Evolutionary conservation across 2,797 vertebrate genomes (phyloP), one percentile per base, ranked within the genome.

Genomic region (Gobio occitaniae): DNA sequence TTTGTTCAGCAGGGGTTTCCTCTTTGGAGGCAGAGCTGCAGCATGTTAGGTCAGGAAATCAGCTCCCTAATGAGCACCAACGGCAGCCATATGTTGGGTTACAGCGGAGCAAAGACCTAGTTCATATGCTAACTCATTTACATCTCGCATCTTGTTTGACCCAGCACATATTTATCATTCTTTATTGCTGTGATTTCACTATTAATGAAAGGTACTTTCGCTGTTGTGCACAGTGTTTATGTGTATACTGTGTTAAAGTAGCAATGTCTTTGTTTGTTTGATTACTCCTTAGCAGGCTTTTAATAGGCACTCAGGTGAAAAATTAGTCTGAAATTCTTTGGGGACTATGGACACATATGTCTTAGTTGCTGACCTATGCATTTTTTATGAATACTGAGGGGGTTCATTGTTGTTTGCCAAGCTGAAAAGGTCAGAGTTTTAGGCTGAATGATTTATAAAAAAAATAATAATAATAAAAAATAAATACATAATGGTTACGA

Each of bases 81-180:
- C 84, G 85, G 41, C 78, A 88, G 88, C 87, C 81, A 78, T 17
- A 82, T 90, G 92, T 89, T 89, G 87, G 89, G 86, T 89, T 89
- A 85, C 61, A 86, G 82, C 54, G 19, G 69, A 80, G 68, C 59
- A 86, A 76, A 87, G 25, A 29, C 78, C 75, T 80, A 66, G 61
- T 82, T 84, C 44, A 50, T 50, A 61, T 3, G 1, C 59, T 4
- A 25, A 77, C 52, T 63, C 50, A 44, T 75, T 83, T 75, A 41
- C 59, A 75, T 74, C 52, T 36, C 15, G 54, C 41, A 54, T 68
- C 44, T 80, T 69, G 32, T 75, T 76, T 77, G 63, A 61, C 38
- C 17, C 6, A 61, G 44, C 61, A 78, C 36, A 84, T 69, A 10
- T 25, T 83, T 32, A 54, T 63, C 44, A 5, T 75, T 36, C 25